These are phyloP conservation scores for Chloroclystis v-ata DNA, from an alignment of 2,888 invertebrate genomes.

Conservation along the genomic window DNA sequence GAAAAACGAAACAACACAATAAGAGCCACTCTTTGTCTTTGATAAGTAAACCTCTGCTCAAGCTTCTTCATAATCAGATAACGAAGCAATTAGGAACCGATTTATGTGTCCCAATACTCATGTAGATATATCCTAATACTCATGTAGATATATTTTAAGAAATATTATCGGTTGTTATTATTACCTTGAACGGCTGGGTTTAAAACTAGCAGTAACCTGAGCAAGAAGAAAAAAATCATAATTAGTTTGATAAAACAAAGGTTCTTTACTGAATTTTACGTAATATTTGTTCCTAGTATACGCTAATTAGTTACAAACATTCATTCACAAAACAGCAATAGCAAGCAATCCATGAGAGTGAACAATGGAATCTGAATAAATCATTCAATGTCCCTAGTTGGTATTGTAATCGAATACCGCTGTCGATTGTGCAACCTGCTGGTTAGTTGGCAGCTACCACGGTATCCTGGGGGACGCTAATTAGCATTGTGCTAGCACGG, in stretches of 20 bases:
- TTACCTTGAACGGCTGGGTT: conserved; percentile 30
- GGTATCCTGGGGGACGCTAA: conserved; percentile 43
- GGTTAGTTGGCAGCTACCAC: conserved; percentile 6
- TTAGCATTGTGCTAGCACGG: conserved; percentile 44
- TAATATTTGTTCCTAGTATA: too few relatives aligned
- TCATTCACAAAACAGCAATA: not conserved
- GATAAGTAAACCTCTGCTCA: not conserved
- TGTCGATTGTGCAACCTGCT: conserved; percentile 14
- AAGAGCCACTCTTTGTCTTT: conserved; percentile 30
- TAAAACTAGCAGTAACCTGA: conserved; percentile 32
- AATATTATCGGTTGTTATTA: too few relatives aligned
- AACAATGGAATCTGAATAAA: conserved; percentile 17
- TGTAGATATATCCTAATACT: too few relatives aligned
- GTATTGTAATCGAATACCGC: conserved; percentile 11
- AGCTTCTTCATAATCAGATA: not conserved
- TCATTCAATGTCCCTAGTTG: conserved; percentile 13
- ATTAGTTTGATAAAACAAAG: too few relatives aligned
- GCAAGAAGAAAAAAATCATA: conserved; percentile 36
- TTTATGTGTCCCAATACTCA: too few relatives aligned
- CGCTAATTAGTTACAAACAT: too few relatives aligned
- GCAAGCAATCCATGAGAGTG: conserved; percentile 1
- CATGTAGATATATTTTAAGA: too few relatives aligned
- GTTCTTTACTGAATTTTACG: too few relatives aligned
- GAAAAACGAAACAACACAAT: conserved; percentile 48
- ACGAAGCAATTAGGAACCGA: conserved; percentile 7